phyloP scores from a whole-genome alignment of 2,888 invertebrate species.

The Hypomecis punctinalis region DNA sequence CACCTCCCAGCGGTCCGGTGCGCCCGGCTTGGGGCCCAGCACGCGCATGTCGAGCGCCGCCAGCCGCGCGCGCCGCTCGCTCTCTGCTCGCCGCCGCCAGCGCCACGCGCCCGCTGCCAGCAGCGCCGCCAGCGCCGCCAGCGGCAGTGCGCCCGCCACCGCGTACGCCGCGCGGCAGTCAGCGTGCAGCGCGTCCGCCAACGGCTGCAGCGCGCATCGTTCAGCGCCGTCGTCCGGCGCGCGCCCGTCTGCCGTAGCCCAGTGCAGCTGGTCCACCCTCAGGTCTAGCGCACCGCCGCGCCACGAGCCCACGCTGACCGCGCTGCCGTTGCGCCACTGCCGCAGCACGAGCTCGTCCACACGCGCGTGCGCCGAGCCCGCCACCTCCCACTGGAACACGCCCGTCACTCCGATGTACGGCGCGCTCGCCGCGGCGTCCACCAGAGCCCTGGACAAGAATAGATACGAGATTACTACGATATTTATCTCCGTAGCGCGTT shows the following conservation, averaged over 20 bases:
- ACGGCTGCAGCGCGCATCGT: conserved; percentile 87
- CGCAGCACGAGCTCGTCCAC: conserved; percentile 71
- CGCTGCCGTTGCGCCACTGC: conserved; percentile 84
- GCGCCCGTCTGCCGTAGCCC: conserved; percentile 86
- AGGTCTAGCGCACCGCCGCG: conserved; percentile 92
- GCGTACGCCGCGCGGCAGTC: conserved; percentile 91
- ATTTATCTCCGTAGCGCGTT: too few relatives aligned
- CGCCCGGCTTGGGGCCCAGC: conserved; percentile 61
- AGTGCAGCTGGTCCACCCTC: conserved; percentile 76
- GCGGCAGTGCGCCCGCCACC: conserved; percentile 53
- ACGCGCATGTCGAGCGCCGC: conserved; percentile 65
- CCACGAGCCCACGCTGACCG: conserved; percentile 84
- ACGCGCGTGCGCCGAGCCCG: conserved; percentile 89
- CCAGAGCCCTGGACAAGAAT: conserved; percentile 50
- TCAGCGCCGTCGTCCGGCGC: conserved; percentile 89
- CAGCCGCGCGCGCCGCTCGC: conserved; percentile 64
- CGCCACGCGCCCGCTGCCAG: conserved; percentile 59
- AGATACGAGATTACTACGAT: background rate
- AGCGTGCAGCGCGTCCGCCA: conserved; percentile 88
- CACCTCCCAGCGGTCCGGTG: conserved; percentile 94
- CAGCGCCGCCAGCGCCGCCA: conserved; percentile 56
- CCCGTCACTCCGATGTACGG: conserved; percentile 67
- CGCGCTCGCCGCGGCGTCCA: conserved; percentile 51
- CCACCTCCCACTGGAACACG: conserved; percentile 80
- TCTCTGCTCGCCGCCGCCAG: conserved; percentile 67